Percentiles rank a stretch among this genome's conserved stretches.
Conservation (phyloP, 2,113 vertebrate genomes). For the Etia nguti region DNA sequence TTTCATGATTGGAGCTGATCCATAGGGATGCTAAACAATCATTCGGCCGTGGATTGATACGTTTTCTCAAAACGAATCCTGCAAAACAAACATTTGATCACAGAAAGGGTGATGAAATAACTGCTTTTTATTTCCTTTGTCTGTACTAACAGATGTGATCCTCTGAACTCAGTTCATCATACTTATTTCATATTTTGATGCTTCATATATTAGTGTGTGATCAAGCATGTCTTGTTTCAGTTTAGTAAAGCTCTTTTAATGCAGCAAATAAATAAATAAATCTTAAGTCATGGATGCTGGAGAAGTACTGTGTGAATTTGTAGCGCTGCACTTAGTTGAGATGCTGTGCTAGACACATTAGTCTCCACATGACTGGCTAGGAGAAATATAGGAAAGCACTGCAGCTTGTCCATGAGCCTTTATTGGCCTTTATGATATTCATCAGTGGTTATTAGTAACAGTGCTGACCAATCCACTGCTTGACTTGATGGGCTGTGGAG, state of each 20-base stretch:
- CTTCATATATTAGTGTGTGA: neutral
- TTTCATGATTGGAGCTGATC: conserved; percentile 67
- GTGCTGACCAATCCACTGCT: conserved; percentile 50
- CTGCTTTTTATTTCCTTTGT: neutral
- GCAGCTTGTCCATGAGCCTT: conserved; percentile 40
- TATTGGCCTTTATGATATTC: conserved; percentile 51
- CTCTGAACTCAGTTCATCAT: neutral
- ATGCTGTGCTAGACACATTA: conserved; percentile 32
- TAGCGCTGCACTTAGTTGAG: neutral
- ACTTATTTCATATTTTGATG: neutral
- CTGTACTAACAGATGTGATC: neutral
- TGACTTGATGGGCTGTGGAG: conserved; percentile 45
- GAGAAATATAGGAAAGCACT: conserved; percentile 24
- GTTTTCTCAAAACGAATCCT: neutral
- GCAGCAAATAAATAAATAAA: neutral
- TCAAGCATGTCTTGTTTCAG: neutral
- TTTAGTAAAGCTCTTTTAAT: neutral
- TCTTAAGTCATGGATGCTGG: neutral
- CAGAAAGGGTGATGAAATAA: accelerated
- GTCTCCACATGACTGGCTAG: conserved; percentile 35
- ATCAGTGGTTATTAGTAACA: conserved; percentile 54
- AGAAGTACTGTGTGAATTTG: conserved; percentile 1
- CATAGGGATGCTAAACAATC: conserved; percentile 60
- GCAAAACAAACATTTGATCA: conserved; percentile 1
- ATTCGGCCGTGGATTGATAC: conserved; percentile 62